Base-by-base conservation (phyloP, 1,140 invertebrate species). In the Sminthurides bifidus region DNA sequence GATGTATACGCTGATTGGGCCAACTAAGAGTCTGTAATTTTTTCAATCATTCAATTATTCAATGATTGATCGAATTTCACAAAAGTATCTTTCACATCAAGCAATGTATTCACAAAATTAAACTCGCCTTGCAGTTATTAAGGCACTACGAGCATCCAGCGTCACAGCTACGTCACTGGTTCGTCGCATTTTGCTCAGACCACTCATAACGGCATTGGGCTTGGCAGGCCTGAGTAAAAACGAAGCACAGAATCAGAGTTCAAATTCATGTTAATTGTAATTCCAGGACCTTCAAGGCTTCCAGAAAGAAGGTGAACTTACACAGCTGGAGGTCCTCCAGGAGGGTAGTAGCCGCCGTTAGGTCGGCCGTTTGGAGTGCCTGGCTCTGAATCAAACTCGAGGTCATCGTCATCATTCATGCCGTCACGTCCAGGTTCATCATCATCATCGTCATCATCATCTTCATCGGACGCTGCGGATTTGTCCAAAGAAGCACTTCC, bases 101-200 rank as follows among this genome's bases (percentile, higher is more conserved):
- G 30, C 23, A 23, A 8, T 10, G 5, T 10, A 10, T 10, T 41
- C 23, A 52, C 14, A 35, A 19, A 10, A 51, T 5, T 14, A 33
- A 33, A 29, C 37, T 21, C 58, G 60, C 61, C 61, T 58, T 17
- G 63, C 56, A 24, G 63, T 64, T 21, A 64, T 59, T 30, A 61
- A 52, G 17, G 63, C 63, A 57, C 63, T 64, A 56, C 63, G 23
- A 23, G 63, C 63, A 54, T 64, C 63, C 2, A 64, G 59, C 40
- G 43, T 61, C 1, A 64, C 63, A 17, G 54, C 31, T 8, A 64
- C 63, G 49, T 64, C 63, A 24, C 55, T 60, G n/a, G 56, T 43
- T 37, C 63, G 27, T 19, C 50, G 44, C 29, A 64, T 64, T 30
- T 58, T 58, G 33, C 56, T 61, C 56, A 64, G 38, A 27, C 63